Conservation (phyloP, 1,140 invertebrate genomes). For the Anastrepha obliqua region DNA sequence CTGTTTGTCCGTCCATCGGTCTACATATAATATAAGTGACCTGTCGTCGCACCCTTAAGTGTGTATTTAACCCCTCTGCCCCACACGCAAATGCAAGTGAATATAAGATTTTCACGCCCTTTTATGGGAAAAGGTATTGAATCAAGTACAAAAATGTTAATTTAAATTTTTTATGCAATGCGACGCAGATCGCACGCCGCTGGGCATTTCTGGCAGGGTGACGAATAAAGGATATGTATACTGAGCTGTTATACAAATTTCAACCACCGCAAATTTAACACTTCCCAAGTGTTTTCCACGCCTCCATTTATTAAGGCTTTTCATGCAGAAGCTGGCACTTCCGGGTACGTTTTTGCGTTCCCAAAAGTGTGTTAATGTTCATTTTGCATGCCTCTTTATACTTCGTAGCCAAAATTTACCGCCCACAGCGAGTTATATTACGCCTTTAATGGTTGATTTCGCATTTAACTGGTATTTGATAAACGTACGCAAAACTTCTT, state of each 20-base stretch:
- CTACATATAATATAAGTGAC: constrained; percentile 17
- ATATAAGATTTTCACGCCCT: constrained; percentile 30
- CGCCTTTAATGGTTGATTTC: neutral
- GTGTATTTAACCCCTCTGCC: neutral
- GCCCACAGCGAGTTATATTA: constrained; percentile 1
- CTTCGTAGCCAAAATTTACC: neutral
- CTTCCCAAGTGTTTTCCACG: constrained; percentile 19
- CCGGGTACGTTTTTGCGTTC: neutral
- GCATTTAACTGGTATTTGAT: neutral
- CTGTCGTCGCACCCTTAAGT: constrained; percentile 44
- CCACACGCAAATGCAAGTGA: neutral
- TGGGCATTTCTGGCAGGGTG: neutral
- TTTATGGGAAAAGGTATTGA: neutral
- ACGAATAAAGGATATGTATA: neutral
- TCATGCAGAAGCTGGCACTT: neutral
- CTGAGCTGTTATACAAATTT: neutral
- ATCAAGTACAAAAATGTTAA: constrained; percentile 11
- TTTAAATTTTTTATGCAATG: constrained; percentile 32
- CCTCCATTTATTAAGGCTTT: neutral
- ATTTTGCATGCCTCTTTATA: constrained; percentile 22
- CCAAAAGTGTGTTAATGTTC: constrained; percentile 15
- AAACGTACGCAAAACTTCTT: neutral
- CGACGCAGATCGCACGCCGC: neutral
- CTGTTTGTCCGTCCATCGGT: neutral
- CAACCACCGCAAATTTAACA: constrained; percentile 32